These are phyloP conservation scores for Typhlichthys subterraneus DNA, from an alignment of 2,797 vertebrate genomes.

Conservation along the genomic window DNA sequence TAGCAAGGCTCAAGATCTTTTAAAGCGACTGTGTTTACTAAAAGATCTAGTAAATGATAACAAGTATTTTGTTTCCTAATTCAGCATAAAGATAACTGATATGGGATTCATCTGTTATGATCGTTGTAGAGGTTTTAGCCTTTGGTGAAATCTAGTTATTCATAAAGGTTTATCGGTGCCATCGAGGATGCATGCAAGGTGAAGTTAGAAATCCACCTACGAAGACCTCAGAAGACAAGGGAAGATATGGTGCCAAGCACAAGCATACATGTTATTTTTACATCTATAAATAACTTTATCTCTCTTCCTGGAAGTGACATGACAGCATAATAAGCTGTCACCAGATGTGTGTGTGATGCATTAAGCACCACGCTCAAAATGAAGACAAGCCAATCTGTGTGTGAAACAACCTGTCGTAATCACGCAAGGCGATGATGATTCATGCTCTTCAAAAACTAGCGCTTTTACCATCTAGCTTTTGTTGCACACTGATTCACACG, in stretches of 20 bases:
- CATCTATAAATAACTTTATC: conserved; percentile 73
- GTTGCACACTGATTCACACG: conserved; percentile 1
- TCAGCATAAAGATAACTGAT: conserved; percentile 32
- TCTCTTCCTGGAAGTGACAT: conserved; percentile 77
- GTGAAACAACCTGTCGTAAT: not conserved
- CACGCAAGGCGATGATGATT: conserved; percentile 1
- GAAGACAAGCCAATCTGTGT: not conserved
- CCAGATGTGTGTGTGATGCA: conserved; percentile 9
- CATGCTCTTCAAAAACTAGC: conserved; percentile 6
- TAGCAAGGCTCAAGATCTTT: conserved; percentile 41
- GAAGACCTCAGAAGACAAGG: conserved; percentile 5
- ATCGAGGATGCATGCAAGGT: not conserved
- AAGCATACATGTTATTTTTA: conserved; percentile 69
- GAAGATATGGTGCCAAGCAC: conserved; percentile 51
- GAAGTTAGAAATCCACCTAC: not conserved
- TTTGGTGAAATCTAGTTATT: conserved; percentile 4
- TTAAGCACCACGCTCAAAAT: not conserved
- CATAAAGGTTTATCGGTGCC: conserved; percentile 4
- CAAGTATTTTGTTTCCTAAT: conserved; percentile 26
- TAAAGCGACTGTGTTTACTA: conserved; percentile 35
- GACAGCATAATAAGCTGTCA: conserved; percentile 43
- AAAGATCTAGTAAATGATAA: conserved; percentile 30
- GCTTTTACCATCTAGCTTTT: not conserved
- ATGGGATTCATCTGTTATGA: conserved; percentile 40
- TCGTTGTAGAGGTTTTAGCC: conserved; percentile 25